Evolutionary conservation across 2,113 vertebrate genomes (phyloP).

Genomic region (Actenoides lindsayi): DNA sequence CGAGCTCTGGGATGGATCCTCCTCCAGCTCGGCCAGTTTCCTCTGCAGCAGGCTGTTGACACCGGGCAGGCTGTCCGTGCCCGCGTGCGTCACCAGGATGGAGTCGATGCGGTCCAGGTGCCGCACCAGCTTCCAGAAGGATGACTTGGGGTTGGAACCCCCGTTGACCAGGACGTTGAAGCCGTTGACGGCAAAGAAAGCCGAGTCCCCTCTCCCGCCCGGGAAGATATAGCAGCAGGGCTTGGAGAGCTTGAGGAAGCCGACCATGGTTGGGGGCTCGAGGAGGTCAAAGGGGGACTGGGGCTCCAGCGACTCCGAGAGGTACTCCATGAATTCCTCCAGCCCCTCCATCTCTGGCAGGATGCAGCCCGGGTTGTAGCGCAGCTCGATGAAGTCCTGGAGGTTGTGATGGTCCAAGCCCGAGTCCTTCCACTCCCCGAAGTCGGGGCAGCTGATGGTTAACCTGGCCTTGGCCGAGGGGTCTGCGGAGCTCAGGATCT

Average conservation of each 20-base stretch:
- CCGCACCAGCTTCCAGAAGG: slow-evolving; percentile 95
- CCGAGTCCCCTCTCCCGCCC: slow-evolving; percentile 87
- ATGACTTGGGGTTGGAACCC: slow-evolving; percentile 87
- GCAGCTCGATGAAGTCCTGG: slow-evolving; percentile 80
- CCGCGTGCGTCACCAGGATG: slow-evolving; percentile 87
- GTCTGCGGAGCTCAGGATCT: slow-evolving; percentile 73
- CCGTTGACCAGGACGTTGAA: slow-evolving; percentile 94
- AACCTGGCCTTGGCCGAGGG: slow-evolving; percentile 74
- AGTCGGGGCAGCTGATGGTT: slow-evolving; percentile 85
- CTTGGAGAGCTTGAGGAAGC: slow-evolving; percentile 90
- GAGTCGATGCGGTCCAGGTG: slow-evolving; percentile 95
- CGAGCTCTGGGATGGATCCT: slow-evolving; percentile 68
- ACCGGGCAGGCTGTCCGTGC: slow-evolving; percentile 90
- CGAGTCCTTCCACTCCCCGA: slow-evolving; percentile 82
- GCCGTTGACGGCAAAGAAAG: slow-evolving; percentile 92
- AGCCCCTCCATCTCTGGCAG: slow-evolving; percentile 89
- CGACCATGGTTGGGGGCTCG: slow-evolving; percentile 87
- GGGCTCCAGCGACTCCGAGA: slow-evolving; percentile 88
- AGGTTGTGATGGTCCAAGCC: slow-evolving; percentile 74
- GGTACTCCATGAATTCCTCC: slow-evolving; percentile 90
- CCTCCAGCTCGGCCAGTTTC: slow-evolving; percentile 86
- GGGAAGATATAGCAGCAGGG: slow-evolving; percentile 99
- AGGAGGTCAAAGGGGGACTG: slow-evolving; percentile 90
- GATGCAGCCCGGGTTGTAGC: slow-evolving; percentile 78
- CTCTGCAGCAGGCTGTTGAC: slow-evolving; percentile 90